phyloP scores from a whole-genome alignment of 2,113 vertebrate genomes.

The Megalops atlanticus region DNA sequence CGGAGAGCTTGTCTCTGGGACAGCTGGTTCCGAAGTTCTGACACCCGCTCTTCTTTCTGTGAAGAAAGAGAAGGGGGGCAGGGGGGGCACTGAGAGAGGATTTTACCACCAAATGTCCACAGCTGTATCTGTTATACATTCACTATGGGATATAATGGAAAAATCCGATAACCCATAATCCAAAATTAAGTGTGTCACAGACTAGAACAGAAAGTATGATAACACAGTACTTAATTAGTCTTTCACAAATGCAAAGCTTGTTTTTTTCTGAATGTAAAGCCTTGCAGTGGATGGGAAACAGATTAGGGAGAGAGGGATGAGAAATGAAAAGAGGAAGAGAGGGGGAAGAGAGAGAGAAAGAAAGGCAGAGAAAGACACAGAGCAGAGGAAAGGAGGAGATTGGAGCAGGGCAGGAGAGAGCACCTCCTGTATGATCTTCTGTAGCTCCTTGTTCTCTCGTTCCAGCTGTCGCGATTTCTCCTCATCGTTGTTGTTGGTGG shows the following conservation, averaged over 20 bases:
- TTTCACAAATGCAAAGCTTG: not conserved
- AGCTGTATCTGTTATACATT: no score
- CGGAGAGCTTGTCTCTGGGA: slow-evolving; percentile 85
- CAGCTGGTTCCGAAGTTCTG: slow-evolving; percentile 86
- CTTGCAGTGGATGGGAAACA: not conserved
- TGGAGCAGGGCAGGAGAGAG: not conserved
- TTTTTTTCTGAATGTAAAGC: no score
- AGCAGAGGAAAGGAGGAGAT: fast-evolving
- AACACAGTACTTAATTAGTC: not conserved
- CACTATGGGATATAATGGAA: no score
- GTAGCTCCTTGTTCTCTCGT: slow-evolving; percentile 90
- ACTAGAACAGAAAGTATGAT: no score
- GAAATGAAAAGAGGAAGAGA: not conserved
- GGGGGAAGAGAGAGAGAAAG: not conserved
- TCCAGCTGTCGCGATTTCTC: slow-evolving; percentile 92
- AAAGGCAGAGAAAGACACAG: fast-evolving
- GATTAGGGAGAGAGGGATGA: not conserved
- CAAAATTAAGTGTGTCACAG: no score
- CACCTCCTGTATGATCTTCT: slow-evolving; percentile 94
- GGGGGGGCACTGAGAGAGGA: not conserved
- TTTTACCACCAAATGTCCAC: no score
- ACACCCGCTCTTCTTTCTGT: slow-evolving; percentile 90
- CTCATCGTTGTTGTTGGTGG: slow-evolving; percentile 96
- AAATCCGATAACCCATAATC: no score
- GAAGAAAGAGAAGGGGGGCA: not conserved